phyloP scores from a whole-genome alignment of 2,113 vertebrate species.

The Numenius arquata region DNA sequence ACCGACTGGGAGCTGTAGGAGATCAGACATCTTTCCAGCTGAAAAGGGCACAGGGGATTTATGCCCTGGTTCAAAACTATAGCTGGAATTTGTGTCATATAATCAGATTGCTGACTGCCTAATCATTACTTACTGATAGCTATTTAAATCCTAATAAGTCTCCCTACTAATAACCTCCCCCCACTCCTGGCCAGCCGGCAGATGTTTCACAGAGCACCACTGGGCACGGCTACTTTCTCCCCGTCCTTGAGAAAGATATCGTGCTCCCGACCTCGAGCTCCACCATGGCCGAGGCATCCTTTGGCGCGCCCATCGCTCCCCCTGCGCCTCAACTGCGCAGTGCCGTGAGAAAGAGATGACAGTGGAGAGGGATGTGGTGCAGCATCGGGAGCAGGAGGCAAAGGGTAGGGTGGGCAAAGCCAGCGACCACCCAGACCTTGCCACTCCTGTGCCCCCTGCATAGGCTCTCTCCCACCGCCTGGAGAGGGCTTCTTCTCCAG shows the following conservation, averaged over 20 bases:
- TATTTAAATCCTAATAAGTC: not conserved
- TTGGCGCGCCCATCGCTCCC: rapidly evolving
- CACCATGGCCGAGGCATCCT: not conserved
- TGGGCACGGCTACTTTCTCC: not conserved
- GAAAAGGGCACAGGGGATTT: not conserved
- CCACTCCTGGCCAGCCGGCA: rapidly evolving
- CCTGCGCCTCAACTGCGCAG: rapidly evolving
- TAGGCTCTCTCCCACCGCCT: rapidly evolving
- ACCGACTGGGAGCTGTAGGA: not conserved
- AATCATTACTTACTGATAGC: not conserved
- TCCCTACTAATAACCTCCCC: not conserved
- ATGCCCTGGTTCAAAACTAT: not conserved
- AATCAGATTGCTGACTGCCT: not conserved
- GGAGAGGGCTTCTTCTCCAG: not conserved
- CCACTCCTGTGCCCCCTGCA: not conserved
- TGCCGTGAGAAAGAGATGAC: rapidly evolving
- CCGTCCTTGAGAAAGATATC: not conserved
- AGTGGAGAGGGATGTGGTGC: rapidly evolving
- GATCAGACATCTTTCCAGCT: not conserved
- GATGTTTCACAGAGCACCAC: not conserved
- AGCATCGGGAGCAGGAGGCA: not conserved
- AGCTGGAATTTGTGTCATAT: not conserved
- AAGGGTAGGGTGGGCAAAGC: not conserved
- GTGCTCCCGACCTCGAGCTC: rapidly evolving
- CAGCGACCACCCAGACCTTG: no score